Percentiles rank a stretch among this genome's conserved stretches.
Evolutionary conservation across 1,140 invertebrate genomes (phyloP).

Genomic region (Drosophila orena): DNA sequence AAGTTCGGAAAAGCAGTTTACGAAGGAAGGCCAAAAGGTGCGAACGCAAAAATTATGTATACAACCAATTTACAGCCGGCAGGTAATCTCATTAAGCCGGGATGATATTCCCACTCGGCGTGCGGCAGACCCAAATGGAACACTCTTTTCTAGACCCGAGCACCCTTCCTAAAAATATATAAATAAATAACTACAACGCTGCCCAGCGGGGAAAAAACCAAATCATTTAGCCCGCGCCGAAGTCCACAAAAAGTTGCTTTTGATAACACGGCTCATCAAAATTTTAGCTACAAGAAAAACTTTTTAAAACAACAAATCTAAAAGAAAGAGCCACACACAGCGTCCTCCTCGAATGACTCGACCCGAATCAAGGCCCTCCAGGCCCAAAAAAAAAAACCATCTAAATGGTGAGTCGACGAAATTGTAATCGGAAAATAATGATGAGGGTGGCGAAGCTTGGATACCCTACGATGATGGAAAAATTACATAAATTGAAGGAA

Average conservation of each 20-base stretch:
- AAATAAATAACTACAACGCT: constrained; percentile 34
- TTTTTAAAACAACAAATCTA: constrained; percentile 67
- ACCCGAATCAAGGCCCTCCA: constrained; percentile 20
- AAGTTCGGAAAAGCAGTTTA: constrained; percentile 50
- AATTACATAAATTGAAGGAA: background rate
- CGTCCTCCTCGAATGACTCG: constrained; percentile 14
- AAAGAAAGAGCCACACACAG: constrained; percentile 64
- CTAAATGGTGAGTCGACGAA: constrained; percentile 34
- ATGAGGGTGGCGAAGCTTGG: constrained; percentile 4
- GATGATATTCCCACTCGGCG: constrained; percentile 69
- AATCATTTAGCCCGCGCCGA: constrained; percentile 31
- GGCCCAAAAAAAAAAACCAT: constrained; percentile 26
- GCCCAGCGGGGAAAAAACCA: constrained; percentile 25
- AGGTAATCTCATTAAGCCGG: constrained; percentile 76
- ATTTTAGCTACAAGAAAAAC: constrained; percentile 77
- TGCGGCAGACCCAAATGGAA: constrained; percentile 57
- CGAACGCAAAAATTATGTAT: constrained; percentile 64
- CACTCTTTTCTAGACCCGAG: constrained; percentile 50
- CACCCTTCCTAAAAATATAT: constrained; percentile 1
- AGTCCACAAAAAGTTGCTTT: constrained; percentile 60
- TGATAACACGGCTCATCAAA: constrained; percentile 78
- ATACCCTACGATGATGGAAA: constrained; percentile 8
- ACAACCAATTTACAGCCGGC: constrained; percentile 60
- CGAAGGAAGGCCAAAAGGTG: constrained; percentile 23
- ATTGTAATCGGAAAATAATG: constrained; percentile 4